A percentile compares a stretch with the other conserved stretches of the same genome.
phyloP scores from a whole-genome alignment of 2,797 vertebrate species.

The Argya squamiceps region DNA sequence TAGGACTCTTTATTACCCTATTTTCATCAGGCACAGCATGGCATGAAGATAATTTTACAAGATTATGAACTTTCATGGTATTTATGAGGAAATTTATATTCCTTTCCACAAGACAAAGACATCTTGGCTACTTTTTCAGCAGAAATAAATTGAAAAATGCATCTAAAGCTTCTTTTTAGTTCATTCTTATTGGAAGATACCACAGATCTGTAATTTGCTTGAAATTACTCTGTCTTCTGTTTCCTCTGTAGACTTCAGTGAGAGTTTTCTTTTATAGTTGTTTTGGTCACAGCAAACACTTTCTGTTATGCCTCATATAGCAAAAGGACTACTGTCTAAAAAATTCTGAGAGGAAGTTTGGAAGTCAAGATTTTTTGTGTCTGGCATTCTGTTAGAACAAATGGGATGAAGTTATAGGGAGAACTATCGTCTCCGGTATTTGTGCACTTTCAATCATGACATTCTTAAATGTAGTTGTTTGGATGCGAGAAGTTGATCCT shows the following conservation, averaged over 20 bases:
- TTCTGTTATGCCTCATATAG: background rate
- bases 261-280: background rate
- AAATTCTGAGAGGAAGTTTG: background rate
- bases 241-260: background rate
- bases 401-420: background rate
- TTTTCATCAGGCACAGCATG: background rate
- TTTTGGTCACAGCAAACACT: background rate
- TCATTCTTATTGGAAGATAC: background rate
- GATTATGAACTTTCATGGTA: background rate
- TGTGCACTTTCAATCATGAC: background rate
- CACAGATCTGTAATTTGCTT: background rate
- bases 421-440: background rate
- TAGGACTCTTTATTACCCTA: background rate
- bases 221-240: background rate
- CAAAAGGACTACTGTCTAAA: background rate
- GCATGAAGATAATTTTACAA: background rate
- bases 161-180: background rate
- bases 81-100: background rate
- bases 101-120: background rate
- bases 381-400: background rate
- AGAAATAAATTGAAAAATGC: background rate
- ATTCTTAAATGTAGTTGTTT: background rate
- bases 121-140: background rate
- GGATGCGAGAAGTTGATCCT: background rate
- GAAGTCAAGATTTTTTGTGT: background rate